Conservation (phyloP, 2,113 vertebrate genomes). For the Ptilonorhynchus violaceus region DNA sequence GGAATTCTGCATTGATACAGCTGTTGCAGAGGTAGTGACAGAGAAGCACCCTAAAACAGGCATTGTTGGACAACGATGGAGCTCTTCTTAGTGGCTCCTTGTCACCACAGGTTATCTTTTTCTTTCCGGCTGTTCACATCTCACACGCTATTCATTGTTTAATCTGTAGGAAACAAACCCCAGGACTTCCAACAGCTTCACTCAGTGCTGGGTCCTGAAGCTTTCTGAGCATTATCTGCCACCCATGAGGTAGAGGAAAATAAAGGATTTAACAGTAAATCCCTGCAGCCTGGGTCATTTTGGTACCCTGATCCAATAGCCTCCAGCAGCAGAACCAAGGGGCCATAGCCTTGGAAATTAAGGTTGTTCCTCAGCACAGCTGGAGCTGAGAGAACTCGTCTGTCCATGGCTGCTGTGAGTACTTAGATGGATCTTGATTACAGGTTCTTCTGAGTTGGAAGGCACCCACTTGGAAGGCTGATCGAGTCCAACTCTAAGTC, state of each 20-base stretch:
- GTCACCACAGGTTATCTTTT: neutral
- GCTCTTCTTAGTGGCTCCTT: neutral
- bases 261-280: rapidly evolving
- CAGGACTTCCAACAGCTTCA: neutral
- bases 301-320: neutral
- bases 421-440: neutral
- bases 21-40: neutral
- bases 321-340: neutral
- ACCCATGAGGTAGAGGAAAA: neutral
- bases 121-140: neutral
- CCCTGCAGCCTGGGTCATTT: neutral
- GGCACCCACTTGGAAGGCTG: neutral
- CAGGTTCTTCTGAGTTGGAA: neutral
- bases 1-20: neutral
- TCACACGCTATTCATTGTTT: rapidly evolving
- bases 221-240: neutral
- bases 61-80: neutral
- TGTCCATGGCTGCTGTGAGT: neutral
- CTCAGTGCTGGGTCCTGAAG: neutral
- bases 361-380: neutral
- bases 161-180: neutral
- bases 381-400: neutral
- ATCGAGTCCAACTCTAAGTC: rapidly evolving
- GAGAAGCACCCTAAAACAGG: neutral
- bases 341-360: neutral